Evolutionary conservation across 2,888 invertebrate genomes (phyloP).

Genomic region (Cylindroiulus punctatus): DNA sequence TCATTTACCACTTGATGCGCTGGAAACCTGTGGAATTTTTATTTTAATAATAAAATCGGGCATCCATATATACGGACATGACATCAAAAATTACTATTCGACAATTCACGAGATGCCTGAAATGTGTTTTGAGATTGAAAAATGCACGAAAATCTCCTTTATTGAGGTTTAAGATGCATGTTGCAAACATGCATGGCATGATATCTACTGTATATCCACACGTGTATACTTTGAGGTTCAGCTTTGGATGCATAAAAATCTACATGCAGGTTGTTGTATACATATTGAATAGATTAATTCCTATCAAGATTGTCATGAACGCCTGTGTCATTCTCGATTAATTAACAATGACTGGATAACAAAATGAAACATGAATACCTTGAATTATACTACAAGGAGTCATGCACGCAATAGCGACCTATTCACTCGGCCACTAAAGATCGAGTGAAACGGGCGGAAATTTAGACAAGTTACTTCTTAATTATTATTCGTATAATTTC

Average conservation of each 20-base stretch:
- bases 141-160: neutral
- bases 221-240: neutral
- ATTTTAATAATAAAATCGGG: conserved; percentile 6
- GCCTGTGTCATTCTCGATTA: conserved; percentile 45
- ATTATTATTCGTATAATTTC: conserved; percentile 11
- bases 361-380: conserved; percentile 45
- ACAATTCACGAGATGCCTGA: neutral
- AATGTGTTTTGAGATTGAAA: neutral
- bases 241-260: neutral
- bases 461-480: conserved; percentile 40
- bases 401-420: conserved; percentile 25
- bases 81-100: neutral
- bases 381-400: conserved; percentile 40
- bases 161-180: neutral
- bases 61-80: conserved; percentile 4
- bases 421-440: conserved; percentile 20
- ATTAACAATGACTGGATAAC: conserved; percentile 44
- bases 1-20: conserved; percentile 36
- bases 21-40: conserved; percentile 43
- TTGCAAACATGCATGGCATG: conserved; percentile 20
- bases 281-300: conserved; percentile 43
- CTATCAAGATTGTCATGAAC: conserved; percentile 47
- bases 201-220: neutral
- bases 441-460: conserved; percentile 6
- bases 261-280: conserved; percentile 36